Evolutionary conservation across 2,888 invertebrate species (phyloP), one percentile per base, ranked within the genome.

Genomic region (Alloplasta piceator): DNA sequence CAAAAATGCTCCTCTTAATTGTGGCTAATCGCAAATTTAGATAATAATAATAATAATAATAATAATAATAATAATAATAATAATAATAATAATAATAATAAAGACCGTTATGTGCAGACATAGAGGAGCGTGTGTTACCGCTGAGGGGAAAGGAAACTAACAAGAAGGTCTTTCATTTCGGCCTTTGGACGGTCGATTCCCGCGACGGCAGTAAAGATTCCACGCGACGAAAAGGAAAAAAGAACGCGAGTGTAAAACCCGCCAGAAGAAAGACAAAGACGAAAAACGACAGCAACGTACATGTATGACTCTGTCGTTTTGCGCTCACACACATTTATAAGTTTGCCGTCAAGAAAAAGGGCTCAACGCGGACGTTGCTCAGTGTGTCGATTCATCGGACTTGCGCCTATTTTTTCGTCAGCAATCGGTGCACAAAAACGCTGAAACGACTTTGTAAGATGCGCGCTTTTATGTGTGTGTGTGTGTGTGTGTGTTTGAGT

Each of bases 101-200:
- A 75, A 70, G 60, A 68, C 68, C 64, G 78, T 78, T 82, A 78
- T 76, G 46, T 52, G 79, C 60, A 52, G 61, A 46, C 36, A 74
- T n/a, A 58, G 67, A 73, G 70, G 48, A 50, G 50, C 64, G 52
- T 63, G 76, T 60, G 72, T 43, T 66, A 14, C 68, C 52, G 74
- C 74, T 52, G 50, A 50, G 12, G 38, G 78, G 63, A 58, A 76
- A 72, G 67, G 74, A 78, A 83, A 84, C 84, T 81, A 90, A 91
- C 90, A 90, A 90, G 88, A 85, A 86, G 85, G 84, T 88, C 90
- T 90, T 91, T 90, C 90, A 90, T 89, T 89, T 85, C 84, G 82
- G 84, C 79, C 83, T 82, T 84, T 86, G 84, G 82, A 82, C 78
- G 83, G 84, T 84, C 84, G 85, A 85, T 80, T 36, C 58, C 50